These are phyloP conservation scores for Cyclophora punctaria DNA, from an alignment of 2,888 invertebrate genomes.

Conservation along the genomic window DNA sequence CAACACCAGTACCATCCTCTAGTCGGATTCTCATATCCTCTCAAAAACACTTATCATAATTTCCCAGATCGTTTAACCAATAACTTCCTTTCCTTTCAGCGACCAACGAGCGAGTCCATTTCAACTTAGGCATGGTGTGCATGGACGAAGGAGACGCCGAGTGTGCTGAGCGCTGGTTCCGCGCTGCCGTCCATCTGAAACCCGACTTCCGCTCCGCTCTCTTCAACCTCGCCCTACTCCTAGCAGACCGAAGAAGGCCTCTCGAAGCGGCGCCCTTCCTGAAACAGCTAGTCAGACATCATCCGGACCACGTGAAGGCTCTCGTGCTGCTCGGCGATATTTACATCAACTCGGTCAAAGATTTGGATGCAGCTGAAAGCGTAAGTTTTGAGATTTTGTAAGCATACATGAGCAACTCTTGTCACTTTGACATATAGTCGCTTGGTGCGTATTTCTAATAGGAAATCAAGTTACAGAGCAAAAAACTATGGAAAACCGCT, in stretches of 20 bases:
- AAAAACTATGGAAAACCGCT: no score
- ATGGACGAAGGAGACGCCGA: constrained; percentile 95
- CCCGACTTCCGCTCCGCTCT: constrained; percentile 94
- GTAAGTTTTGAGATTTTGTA: constrained; percentile 70
- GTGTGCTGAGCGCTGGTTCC: constrained; percentile 93
- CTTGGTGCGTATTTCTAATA: no score
- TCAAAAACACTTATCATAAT: neutral
- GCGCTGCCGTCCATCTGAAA: constrained; percentile 89
- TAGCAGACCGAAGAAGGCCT: constrained; percentile 91
- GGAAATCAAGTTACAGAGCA: no score
- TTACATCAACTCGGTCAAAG: constrained; percentile 95
- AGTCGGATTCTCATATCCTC: no score
- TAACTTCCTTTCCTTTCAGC: constrained; percentile 44
- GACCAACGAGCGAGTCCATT: constrained; percentile 92
- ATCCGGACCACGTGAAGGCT: constrained; percentile 96
- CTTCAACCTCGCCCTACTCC: constrained; percentile 92
- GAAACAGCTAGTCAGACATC: constrained; percentile 90
- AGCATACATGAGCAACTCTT: no score
- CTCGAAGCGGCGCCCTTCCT: constrained; percentile 94
- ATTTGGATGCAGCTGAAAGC: constrained; percentile 94
- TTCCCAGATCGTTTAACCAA: neutral
- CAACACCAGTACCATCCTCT: no score
- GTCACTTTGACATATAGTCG: no score
- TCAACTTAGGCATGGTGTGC: constrained; percentile 96
- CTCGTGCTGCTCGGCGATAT: constrained; percentile 95